Percentiles rank a stretch among this genome's conserved stretches.
Evolutionary conservation across 2,113 vertebrate species (phyloP).

Genomic region (Camelus dromedarius): DNA sequence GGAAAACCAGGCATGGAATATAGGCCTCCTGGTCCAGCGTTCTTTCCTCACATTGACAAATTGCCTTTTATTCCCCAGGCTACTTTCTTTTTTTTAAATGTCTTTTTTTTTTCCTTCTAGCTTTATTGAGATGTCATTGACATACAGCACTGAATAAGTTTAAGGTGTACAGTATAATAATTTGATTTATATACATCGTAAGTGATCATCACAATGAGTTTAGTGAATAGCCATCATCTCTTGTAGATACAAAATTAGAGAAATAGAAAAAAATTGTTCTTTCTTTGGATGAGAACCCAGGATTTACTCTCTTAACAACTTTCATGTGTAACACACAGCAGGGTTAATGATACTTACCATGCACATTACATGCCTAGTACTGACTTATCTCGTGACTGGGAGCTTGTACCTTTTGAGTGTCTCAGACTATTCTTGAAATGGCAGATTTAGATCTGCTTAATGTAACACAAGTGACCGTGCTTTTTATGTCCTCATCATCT

Average conservation of each 20-base stretch:
- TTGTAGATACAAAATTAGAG: background rate
- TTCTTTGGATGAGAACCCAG: background rate
- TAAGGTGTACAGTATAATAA: background rate
- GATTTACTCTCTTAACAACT: background rate
- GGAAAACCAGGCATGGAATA: background rate
- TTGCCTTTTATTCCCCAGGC: background rate
- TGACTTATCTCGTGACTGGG: background rate
- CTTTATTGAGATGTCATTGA: background rate
- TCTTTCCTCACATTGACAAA: background rate
- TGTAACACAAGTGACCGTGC: background rate
- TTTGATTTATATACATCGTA: background rate
- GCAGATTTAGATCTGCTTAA: background rate
- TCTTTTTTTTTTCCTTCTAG: background rate
- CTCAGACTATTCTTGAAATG: background rate
- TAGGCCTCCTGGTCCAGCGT: background rate
- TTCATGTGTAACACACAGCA: background rate
- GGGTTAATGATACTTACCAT: background rate
- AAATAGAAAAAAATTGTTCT: background rate
- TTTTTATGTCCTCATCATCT: background rate
- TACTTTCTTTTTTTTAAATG: background rate
- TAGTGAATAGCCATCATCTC: background rate
- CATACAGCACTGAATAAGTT: background rate
- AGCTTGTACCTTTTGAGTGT: background rate
- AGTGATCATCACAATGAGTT: background rate
- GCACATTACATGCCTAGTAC: background rate